Conservation (phyloP, 2,888 invertebrate species). For the Drosophila rubida region DNA sequence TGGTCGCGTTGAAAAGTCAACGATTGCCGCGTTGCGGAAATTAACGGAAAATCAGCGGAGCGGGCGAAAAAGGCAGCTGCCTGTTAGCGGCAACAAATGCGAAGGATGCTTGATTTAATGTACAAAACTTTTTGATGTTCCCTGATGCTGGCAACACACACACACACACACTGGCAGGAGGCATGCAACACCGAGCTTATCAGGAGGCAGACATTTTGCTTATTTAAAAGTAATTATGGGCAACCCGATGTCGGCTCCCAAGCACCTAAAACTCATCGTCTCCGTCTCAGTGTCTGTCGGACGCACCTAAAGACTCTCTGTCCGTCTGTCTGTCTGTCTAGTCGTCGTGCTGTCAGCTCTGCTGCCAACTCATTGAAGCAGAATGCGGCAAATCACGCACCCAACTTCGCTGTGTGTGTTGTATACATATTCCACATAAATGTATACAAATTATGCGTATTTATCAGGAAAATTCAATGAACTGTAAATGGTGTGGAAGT, state of each 20-base stretch:
- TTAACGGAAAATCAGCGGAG: slow-evolving; percentile 77
- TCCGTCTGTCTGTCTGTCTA: too few relatives aligned
- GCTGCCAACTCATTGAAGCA: slow-evolving; percentile 72
- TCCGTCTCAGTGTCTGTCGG: slow-evolving; percentile 26
- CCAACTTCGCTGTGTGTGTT: slow-evolving; percentile 38
- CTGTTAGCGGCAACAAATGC: slow-evolving; percentile 72
- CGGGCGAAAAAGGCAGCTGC: slow-evolving; percentile 48
- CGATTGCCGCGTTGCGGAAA: slow-evolving; percentile 79
- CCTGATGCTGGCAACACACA: slow-evolving; percentile 41
- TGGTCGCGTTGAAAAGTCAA: slow-evolving; percentile 73
- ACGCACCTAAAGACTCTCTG: slow-evolving; percentile 21
- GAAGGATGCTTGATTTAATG: slow-evolving; percentile 79
- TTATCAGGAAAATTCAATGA: slow-evolving; percentile 78
- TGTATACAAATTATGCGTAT: slow-evolving; percentile 78
- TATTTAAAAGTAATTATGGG: slow-evolving; percentile 77
- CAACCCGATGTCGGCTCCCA: slow-evolving; percentile 44
- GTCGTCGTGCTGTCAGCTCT: slow-evolving; percentile 48
- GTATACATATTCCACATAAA: slow-evolving; percentile 57
- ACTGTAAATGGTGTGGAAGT: slow-evolving; percentile 78
- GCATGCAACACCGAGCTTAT: slow-evolving; percentile 25
- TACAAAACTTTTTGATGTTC: slow-evolving; percentile 76
- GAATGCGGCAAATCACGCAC: slow-evolving; percentile 76
- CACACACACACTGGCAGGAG: neutral
- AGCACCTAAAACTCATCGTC: slow-evolving; percentile 32
- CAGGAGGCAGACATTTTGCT: slow-evolving; percentile 58